A percentile compares a stretch with the other conserved stretches of the same genome.
phyloP scores from a whole-genome alignment of 2,797 vertebrate species.

The Gymnopithys bicolor region DNA sequence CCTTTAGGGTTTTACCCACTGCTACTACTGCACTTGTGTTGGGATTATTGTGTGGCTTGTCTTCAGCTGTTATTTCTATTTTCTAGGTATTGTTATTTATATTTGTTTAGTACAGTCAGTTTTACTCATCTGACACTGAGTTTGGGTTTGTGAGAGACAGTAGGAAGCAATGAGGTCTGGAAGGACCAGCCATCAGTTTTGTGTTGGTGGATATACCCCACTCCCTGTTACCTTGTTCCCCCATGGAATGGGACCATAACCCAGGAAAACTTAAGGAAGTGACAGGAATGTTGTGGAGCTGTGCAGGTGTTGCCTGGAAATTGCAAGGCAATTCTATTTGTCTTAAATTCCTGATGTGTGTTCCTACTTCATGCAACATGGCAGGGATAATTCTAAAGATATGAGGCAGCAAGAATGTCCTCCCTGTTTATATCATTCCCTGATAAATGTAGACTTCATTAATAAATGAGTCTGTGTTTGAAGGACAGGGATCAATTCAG shows the following conservation, averaged over 20 bases:
- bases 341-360: neutral
- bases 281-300: neutral
- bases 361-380: neutral
- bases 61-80: neutral
- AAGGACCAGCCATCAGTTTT: neutral
- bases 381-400: neutral
- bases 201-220: neutral
- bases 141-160: neutral
- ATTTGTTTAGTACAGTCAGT: neutral
- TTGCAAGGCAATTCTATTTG: neutral
- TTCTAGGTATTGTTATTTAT: neutral
- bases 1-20: neutral
- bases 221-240: neutral
- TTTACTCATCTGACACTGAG: neutral
- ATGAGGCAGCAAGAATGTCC: neutral
- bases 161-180: neutral
- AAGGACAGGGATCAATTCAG: conserved; percentile 5
- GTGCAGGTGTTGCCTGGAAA: neutral
- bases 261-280: neutral
- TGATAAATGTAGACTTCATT: neutral
- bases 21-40: neutral
- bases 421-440: neutral
- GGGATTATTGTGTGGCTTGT: neutral
- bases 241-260: neutral
- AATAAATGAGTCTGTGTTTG: neutral